A percentile compares a stretch with the other conserved stretches of the same genome.
Conservation (phyloP, 2,797 vertebrate genomes). For the Xenopus petersii region DNA sequence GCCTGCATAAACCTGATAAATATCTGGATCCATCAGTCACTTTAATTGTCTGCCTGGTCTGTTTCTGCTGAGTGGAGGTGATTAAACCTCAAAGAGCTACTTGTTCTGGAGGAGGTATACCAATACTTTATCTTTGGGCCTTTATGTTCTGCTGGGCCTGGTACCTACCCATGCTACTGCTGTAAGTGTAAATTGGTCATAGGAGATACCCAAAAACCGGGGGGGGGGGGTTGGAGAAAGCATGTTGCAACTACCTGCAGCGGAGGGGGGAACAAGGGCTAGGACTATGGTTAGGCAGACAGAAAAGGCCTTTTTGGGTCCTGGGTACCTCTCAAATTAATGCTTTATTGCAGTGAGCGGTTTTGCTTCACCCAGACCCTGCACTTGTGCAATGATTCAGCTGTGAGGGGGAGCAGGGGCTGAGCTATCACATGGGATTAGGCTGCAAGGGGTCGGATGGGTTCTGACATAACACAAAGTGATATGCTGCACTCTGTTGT, state of each 20-base stretch:
- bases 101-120: no score
- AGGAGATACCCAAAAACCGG: not conserved
- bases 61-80: not conserved
- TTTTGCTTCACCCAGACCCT: no score
- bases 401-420: not conserved
- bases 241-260: no score
- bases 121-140: not conserved
- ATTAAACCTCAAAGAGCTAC: not conserved
- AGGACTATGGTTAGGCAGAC: no score
- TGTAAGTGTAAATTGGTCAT: not conserved
- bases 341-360: no score
- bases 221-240: no score
- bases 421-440: constrained; percentile 52
- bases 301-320: no score
- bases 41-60: constrained; percentile 28
- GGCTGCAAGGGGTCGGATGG: constrained; percentile 53
- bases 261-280: no score
- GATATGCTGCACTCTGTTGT: constrained; percentile 52
- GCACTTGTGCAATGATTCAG: not conserved
- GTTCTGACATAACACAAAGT: constrained; percentile 52
- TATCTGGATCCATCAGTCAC: constrained; percentile 3
- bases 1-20: not conserved
- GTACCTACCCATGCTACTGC: not conserved
- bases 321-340: no score
- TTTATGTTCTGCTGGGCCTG: not conserved